A percentile compares a stretch with the other conserved stretches of the same genome.
Conservation (phyloP, 2,888 invertebrate species). For the Teleiodes luculella region DNA sequence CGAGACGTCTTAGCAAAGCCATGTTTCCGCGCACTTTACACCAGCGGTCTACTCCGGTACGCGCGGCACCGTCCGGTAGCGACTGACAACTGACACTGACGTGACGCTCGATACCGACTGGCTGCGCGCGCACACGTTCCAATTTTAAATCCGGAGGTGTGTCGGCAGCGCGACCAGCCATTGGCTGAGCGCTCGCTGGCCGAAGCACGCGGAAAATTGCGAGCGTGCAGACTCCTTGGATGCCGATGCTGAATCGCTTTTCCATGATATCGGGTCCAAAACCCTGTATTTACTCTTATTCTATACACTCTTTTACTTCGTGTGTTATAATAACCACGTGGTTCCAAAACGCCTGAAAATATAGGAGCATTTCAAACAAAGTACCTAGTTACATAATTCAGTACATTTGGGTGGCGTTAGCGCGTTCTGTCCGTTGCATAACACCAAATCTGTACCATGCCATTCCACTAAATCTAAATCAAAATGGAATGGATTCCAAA, state of each 20-base stretch:
- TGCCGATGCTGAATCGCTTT: not conserved
- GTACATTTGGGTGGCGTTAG: too few species aligned
- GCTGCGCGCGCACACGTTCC: conserved; percentile 69
- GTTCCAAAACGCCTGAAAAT: too few species aligned
- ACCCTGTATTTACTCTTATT: not conserved
- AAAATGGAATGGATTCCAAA: too few species aligned
- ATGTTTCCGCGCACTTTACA: conserved; percentile 58
- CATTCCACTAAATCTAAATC: too few species aligned
- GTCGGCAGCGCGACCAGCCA: conserved; percentile 48
- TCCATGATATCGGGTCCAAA: not conserved
- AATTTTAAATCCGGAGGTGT: conserved; percentile 74
- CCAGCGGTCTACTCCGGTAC: conserved; percentile 24
- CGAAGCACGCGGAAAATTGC: conserved; percentile 5
- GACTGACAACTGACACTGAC: conserved; percentile 59
- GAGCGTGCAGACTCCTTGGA: conserved; percentile 6
- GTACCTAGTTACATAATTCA: too few species aligned
- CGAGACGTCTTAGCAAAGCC: conserved; percentile 70
- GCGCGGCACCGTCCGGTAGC: conserved; percentile 56
- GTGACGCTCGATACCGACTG: conserved; percentile 59
- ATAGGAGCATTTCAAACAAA: too few species aligned
- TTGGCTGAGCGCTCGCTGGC: conserved; percentile 39
- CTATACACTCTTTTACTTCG: not conserved
- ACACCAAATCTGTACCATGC: too few species aligned
- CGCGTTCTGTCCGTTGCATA: too few species aligned
- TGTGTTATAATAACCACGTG: too few species aligned